phyloP scores from a whole-genome alignment of 1,140 invertebrate genomes.

The Ephestia elutella region DNA sequence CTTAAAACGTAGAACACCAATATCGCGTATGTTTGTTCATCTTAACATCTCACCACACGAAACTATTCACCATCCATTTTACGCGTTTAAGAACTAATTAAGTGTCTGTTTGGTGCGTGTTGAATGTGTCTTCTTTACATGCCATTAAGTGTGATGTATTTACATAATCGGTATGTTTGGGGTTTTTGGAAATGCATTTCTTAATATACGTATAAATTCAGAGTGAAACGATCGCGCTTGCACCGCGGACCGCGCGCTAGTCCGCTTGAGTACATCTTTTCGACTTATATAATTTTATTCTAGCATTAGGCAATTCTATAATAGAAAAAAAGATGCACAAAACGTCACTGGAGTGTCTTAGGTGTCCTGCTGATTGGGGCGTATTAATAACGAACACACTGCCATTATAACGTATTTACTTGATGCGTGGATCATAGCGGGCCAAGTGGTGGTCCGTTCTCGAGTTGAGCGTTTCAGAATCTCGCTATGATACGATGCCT shows the following conservation, averaged over 20 bases:
- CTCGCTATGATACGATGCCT: slow-evolving; percentile 61
- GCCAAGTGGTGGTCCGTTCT: slow-evolving; percentile 27
- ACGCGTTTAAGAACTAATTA: slow-evolving; percentile 47
- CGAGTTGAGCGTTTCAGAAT: slow-evolving; percentile 20
- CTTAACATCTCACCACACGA: slow-evolving; percentile 21
- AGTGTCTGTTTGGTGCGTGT: slow-evolving; percentile 62
- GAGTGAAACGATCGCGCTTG: slow-evolving; percentile 59
- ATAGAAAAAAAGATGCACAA: slow-evolving; percentile 63
- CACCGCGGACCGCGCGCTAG: slow-evolving; percentile 66
- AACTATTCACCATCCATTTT: slow-evolving; percentile 41
- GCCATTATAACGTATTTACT: slow-evolving; percentile 63
- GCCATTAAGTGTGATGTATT: slow-evolving; percentile 60
- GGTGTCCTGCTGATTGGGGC: slow-evolving; percentile 39
- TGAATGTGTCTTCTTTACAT: slow-evolving; percentile 69
- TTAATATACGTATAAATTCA: slow-evolving; percentile 62
- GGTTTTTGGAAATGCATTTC: slow-evolving; percentile 67
- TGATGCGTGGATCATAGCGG: slow-evolving; percentile 40
- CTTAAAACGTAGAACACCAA: slow-evolving; percentile 17
- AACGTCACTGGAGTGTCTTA: slow-evolving; percentile 66
- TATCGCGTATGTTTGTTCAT: slow-evolving; percentile 17
- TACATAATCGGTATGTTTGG: slow-evolving; percentile 59
- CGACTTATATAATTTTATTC: slow-evolving; percentile 61
- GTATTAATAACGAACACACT: slow-evolving; percentile 61
- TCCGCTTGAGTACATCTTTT: slow-evolving; percentile 54
- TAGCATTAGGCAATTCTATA: slow-evolving; percentile 61